Conservation (phyloP, 1,140 invertebrate genomes). For the Ridgeia piscesae region DNA sequence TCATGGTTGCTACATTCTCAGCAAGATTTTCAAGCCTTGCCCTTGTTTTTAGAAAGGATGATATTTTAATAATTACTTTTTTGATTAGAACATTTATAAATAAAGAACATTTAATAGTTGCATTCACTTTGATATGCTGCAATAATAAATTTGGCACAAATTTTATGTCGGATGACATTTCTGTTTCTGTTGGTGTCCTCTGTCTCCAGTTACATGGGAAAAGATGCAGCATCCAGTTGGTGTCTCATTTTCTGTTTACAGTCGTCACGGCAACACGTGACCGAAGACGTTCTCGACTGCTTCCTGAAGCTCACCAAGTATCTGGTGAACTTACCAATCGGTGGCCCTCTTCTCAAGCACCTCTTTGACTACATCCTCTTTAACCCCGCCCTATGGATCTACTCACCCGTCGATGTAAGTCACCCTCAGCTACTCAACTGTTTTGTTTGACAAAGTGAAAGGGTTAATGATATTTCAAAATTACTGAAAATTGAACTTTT, state of each 20-base stretch:
- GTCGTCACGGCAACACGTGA: conserved; percentile 89
- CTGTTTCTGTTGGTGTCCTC: background rate
- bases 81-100: background rate
- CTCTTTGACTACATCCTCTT: conserved; percentile 97
- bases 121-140: background rate
- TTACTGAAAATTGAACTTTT: too few species aligned
- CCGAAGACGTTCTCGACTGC: conserved; percentile 86
- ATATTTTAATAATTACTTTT: background rate
- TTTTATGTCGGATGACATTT: background rate
- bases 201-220: background rate
- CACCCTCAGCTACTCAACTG: background rate
- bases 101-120: background rate
- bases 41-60: background rate
- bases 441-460: too few species aligned
- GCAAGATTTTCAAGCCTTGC: background rate
- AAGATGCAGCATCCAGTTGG: background rate
- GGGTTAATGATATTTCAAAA: too few species aligned
- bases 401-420: conserved; percentile 85
- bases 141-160: background rate
- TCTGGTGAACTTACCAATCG: conserved; percentile 91
- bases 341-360: conserved; percentile 94
- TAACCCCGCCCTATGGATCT: conserved; percentile 98
- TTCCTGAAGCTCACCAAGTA: conserved; percentile 95
- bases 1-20: background rate
- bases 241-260: conserved; percentile 37